phyloP scores from a whole-genome alignment of 1,140 invertebrate genomes.

The Sipha flava region DNA sequence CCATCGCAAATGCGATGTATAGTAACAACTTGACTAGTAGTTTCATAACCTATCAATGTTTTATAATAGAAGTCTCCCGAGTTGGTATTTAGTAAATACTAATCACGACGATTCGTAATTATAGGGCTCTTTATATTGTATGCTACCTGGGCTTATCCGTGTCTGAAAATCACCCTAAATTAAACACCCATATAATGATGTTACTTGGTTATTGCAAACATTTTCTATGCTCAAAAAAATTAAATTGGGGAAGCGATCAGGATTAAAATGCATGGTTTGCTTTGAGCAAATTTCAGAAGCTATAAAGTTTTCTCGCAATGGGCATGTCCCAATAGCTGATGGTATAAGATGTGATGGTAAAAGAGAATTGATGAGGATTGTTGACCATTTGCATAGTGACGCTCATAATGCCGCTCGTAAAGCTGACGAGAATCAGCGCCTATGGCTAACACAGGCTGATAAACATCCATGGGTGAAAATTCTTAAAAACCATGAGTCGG shows the following conservation, averaged over 20 bases:
- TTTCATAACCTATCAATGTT: too few relatives aligned
- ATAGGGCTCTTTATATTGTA: too few relatives aligned
- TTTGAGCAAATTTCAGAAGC: slow-evolving; percentile 4
- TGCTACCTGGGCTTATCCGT: too few relatives aligned
- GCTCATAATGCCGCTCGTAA: background rate
- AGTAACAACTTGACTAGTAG: too few relatives aligned
- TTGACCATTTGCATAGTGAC: background rate
- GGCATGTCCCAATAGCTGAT: background rate
- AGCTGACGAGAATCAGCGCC: background rate
- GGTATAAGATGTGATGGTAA: background rate
- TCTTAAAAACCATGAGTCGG: slow-evolving; percentile 1
- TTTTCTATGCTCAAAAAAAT: slow-evolving; percentile 1
- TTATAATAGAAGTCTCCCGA: too few relatives aligned
- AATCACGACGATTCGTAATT: too few relatives aligned
- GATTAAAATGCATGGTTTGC: background rate
- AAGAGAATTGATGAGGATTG: background rate
- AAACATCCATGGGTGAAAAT: slow-evolving; percentile 24
- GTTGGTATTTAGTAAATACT: too few relatives aligned
- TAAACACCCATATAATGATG: too few relatives aligned
- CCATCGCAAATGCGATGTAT: too few relatives aligned
- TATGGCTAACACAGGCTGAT: slow-evolving; percentile 4
- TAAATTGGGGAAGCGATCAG: slow-evolving; percentile 9
- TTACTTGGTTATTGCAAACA: background rate
- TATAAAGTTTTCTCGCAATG: slow-evolving; percentile 9
- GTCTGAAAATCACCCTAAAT: too few relatives aligned